Evolutionary conservation across 2,888 invertebrate species (phyloP).

Genomic region (Stenolophus ochropezus): DNA sequence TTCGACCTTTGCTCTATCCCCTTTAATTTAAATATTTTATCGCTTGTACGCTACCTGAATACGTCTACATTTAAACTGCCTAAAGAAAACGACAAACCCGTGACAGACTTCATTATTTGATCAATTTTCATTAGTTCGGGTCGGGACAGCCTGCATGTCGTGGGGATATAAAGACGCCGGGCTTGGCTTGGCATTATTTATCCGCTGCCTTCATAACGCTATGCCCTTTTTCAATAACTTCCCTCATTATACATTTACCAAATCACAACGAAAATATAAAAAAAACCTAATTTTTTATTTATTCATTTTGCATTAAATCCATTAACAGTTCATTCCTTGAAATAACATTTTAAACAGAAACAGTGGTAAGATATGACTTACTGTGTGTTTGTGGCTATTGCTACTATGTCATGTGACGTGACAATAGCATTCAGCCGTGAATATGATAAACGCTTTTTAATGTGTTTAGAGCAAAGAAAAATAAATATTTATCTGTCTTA

Average conservation of each 20-base stretch:
- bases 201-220: background rate
- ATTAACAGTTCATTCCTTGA: no score
- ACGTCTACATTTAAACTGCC: constrained; percentile 47
- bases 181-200: background rate
- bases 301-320: no score
- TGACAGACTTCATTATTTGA: constrained; percentile 57
- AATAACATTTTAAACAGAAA: no score
- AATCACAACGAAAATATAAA: no score
- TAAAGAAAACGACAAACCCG: constrained; percentile 55
- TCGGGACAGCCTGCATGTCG: constrained; percentile 11
- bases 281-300: background rate
- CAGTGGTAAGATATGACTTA: no score
- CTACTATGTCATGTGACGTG: no score
- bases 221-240: background rate
- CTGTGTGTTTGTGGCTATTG: no score
- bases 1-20: constrained; percentile 54
- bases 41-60: constrained; percentile 55
- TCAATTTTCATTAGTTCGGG: constrained; percentile 55
- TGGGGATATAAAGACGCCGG: background rate
- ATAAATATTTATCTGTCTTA: no score
- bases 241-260: background rate
- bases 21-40: constrained; percentile 58
- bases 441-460: no score
- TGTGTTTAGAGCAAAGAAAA: no score
- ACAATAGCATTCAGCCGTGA: no score